These are phyloP conservation scores for Rhynchotus rufescens DNA, from an alignment of 2,797 vertebrate genomes.

Conservation along the genomic window DNA sequence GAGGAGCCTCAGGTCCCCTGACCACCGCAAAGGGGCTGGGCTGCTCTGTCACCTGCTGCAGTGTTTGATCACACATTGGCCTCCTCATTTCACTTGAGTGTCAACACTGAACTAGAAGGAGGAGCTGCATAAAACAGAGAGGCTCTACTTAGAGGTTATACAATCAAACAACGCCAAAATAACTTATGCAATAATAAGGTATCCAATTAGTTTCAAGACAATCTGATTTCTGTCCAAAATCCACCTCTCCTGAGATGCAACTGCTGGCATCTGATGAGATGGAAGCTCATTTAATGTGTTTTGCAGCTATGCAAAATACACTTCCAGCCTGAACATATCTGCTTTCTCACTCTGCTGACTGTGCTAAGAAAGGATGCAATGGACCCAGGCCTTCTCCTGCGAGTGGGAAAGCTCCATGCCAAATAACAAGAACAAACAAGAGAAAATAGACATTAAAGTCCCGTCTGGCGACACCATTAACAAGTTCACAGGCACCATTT, in stretches of 20 bases:
- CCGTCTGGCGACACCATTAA: constrained; percentile 61
- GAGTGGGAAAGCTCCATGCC: neutral
- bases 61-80: rapidly evolving
- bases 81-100: neutral
- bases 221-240: neutral
- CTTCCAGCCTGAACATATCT: neutral
- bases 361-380: constrained; percentile 11
- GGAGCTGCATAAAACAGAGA: neutral
- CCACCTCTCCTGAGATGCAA: neutral
- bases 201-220: neutral
- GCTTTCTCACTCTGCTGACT: neutral
- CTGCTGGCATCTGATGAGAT: neutral
- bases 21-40: neutral
- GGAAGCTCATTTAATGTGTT: neutral
- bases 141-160: neutral
- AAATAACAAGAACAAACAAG: constrained; percentile 39
- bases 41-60: neutral
- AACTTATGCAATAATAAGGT: neutral
- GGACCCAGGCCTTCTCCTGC: neutral
- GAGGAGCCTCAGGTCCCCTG: neutral
- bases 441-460: constrained; percentile 55
- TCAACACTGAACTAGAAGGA: neutral
- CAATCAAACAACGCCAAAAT: neutral
- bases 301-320: neutral
- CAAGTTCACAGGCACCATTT: constrained; percentile 70